Conservation (phyloP, 2,113 vertebrate species). For the Camarhynchus parvulus region DNA sequence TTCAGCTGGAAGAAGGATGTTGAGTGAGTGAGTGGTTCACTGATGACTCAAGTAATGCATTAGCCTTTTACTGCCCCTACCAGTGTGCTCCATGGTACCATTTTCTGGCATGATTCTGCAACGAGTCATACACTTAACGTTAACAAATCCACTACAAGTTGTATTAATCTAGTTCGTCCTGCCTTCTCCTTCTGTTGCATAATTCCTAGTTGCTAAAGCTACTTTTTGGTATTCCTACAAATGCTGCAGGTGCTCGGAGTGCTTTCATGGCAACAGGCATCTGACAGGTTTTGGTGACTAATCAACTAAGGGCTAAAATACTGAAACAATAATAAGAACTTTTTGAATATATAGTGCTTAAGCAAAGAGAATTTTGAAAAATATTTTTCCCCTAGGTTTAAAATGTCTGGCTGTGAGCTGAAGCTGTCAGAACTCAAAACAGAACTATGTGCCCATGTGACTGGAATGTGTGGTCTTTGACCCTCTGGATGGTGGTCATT, state of each 20-base stretch:
- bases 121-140: not conserved
- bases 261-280: not conserved
- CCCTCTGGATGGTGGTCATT: not conserved
- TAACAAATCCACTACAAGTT: conserved; percentile 66
- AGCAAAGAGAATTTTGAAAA: conserved; percentile 39
- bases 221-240: conserved; percentile 33
- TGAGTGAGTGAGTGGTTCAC: conserved; percentile 13
- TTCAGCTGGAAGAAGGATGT: conserved; percentile 11
- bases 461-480: not conserved
- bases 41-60: not conserved
- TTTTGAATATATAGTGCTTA: conserved; percentile 13
- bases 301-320: conserved; percentile 72
- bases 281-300: conserved; percentile 52
- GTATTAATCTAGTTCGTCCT: conserved; percentile 41
- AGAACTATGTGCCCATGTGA: not conserved
- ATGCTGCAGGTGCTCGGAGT: conserved; percentile 1
- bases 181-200: conserved; percentile 25
- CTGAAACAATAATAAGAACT: conserved; percentile 46
- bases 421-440: conserved; percentile 5
- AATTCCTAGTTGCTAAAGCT: conserved; percentile 56
- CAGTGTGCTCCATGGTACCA: conserved; percentile 61
- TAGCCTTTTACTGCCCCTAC: conserved; percentile 17
- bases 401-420: conserved; percentile 5
- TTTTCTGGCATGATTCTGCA: conserved; percentile 27
- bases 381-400: conserved; percentile 1